A percentile compares a stretch with the other conserved stretches of the same genome.
These are phyloP conservation scores for Suillia variegata DNA, from an alignment of 2,888 invertebrate species.

Conservation along the genomic window DNA sequence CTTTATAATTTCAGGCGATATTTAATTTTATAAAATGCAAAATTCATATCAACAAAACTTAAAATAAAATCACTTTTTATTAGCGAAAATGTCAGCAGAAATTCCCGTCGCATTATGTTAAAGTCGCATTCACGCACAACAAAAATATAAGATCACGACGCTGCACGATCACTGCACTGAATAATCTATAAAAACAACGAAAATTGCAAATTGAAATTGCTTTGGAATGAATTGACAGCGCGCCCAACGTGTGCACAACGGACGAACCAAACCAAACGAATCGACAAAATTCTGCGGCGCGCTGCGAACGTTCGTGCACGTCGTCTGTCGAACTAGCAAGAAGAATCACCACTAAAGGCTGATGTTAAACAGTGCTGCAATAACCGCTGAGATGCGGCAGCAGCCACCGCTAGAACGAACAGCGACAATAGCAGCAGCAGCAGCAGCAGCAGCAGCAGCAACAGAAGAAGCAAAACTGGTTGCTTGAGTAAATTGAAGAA, in stretches of 20 bases:
- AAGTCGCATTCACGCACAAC: too few species aligned
- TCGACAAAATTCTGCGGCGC: constrained; percentile 14
- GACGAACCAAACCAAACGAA: constrained; percentile 28
- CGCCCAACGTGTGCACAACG: constrained; percentile 17
- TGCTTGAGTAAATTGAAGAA: constrained; percentile 21
- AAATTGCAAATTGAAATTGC: too few species aligned
- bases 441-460: constrained; percentile 31
- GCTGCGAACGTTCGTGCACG: constrained; percentile 40
- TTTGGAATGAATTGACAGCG: too few species aligned
- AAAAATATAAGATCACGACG: too few species aligned
- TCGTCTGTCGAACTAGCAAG: constrained; percentile 47
- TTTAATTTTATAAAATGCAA: too few species aligned
- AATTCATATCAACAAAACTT: too few species aligned
- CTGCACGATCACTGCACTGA: too few species aligned
- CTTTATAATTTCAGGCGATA: too few species aligned
- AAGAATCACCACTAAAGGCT: constrained; percentile 59
- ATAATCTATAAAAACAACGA: too few species aligned
- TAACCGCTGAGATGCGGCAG: constrained; percentile 44
- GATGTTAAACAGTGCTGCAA: constrained; percentile 59
- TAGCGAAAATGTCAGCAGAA: too few species aligned
- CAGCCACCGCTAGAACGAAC: constrained; percentile 20
- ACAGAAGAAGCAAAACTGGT: constrained; percentile 24
- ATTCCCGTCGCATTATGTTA: too few species aligned
- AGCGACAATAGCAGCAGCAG: constrained; percentile 35
- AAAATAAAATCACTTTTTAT: too few species aligned